Evolutionary conservation across 2,888 invertebrate species (phyloP).

Genomic region (Callimorpha dominula): DNA sequence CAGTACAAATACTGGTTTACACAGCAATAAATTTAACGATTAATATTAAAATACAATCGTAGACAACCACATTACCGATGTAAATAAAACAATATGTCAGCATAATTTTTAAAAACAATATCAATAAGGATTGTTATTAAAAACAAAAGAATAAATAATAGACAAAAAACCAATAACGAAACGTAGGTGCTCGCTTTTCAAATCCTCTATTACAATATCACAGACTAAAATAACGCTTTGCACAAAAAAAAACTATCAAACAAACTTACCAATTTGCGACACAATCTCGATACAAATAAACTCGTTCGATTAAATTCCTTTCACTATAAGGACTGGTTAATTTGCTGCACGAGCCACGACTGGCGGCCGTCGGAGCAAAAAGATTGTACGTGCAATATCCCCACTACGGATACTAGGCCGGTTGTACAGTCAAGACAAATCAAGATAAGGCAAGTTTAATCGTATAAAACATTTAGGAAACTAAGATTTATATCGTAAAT

Average conservation of each 20-base stretch:
- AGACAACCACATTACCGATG: neutral
- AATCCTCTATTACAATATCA: neutral
- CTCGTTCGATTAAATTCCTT: neutral
- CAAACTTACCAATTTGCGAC: conserved; percentile 26
- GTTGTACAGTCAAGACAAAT: conserved; percentile 12
- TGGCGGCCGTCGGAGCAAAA: conserved; percentile 17
- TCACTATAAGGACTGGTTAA: neutral
- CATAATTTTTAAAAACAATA: neutral
- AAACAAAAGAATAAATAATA: neutral
- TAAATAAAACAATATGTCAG: neutral
- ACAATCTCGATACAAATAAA: conserved; percentile 3
- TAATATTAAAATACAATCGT: neutral
- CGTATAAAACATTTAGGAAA: neutral
- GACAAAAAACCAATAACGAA: neutral
- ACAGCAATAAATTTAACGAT: neutral
- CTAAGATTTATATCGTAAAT: too few species aligned
- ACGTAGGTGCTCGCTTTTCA: neutral
- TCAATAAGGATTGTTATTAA: neutral
- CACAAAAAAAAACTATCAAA: conserved; percentile 17
- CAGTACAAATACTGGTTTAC: neutral
- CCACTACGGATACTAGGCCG: conserved; percentile 35
- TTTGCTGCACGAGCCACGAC: conserved; percentile 1
- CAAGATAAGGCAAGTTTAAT: neutral
- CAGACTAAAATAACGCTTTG: neutral
- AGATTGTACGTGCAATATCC: conserved; percentile 23